Evolutionary conservation across 2,888 invertebrate species (phyloP), one percentile per base, ranked within the genome.

Genomic region (Drosophila nr. perissopoda): DNA sequence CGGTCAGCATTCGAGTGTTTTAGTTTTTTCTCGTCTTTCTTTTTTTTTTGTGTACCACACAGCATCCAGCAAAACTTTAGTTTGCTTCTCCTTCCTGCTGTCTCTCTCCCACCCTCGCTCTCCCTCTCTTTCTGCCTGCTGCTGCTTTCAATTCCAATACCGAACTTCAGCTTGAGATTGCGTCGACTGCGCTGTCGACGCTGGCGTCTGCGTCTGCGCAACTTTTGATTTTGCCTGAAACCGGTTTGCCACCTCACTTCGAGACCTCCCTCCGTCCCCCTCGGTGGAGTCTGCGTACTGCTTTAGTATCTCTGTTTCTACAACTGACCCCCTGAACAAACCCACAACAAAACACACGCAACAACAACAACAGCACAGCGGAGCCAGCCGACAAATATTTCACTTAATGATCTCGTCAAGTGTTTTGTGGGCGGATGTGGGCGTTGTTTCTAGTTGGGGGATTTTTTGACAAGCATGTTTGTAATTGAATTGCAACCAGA

Each of bases 151-250:
- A 21, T 66, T 66, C 54, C 51, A 53, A 29, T 53, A 25, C 46
- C 58, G 21, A 76, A 58, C 75, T 76, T 65, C 42, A 65, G 76
- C 66, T 33, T 29, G 18, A 25, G 29, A 46, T 60, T 36, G 25
- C 64, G 42, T 49, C 64, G 48, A 66, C 76, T 36, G 68, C 67
- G 67, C 62, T 63, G 81, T 69, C 56, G 56, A 52, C 56, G 56
- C 16, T 56, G 25, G 8, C 83, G 76, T 70, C 73, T 69, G 70
- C 77, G 82, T 80, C 89, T 75, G 82, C 87, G 83, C 86, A 83
- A 88, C 88, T 88, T 88, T 88, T 88, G 88, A 88, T 90, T 88
- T 88, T 88, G 89, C 88, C 84, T 76, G 74, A 81, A 88, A 88
- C 88, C 88, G 87, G 90, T 88, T 89, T 67, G 57, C 33, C 63